Evolutionary conservation across 2,888 invertebrate genomes (phyloP), one percentile per base, ranked within the genome.

Genomic region (Hydraecia micacea): DNA sequence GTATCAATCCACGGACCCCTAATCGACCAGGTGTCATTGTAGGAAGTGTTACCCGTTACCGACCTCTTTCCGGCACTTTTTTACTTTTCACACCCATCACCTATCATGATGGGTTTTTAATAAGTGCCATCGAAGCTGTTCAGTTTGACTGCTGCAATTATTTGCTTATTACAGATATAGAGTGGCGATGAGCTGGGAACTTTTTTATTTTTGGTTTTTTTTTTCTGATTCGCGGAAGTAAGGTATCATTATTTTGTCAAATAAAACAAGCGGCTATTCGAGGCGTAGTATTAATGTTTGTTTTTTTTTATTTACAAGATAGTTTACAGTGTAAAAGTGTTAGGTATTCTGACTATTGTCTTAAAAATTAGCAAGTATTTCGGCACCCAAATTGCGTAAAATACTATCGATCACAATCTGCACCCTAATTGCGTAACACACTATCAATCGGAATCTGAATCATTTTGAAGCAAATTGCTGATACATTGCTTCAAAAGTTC

Each of bases 71-170:
- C 93, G 92, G 92, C 52, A 75, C 9, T 83, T 79, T 75, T 63
- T 58, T 75, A 46, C 73, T 88, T 89, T 89, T 92, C 93, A 91
- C 93, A 91, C 90, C 32, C 89, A 85, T 86, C 86, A 90, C 73
- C 78, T 77, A 81, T 84, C 58, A 70, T 93, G 92, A 93, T 93
- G 93, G 70, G 81, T 85, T 93, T 93, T 90, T 93, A 93, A 93
- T 92, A 76, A 84, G 81, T 68, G 81, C 68, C 84, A 85, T 85
- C 82, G 86, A 68, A 80, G 75, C 70, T 55, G 52, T 73, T 75
- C 73, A 73, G 77, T 65, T 62, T 42, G 81, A 69, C 58, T 11
- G 70, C 67, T 67, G 55, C 71, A 72, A 88, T 88, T 87, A 88
- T 86, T 87, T 83, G 71, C 80, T 88, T 85, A 79, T 88, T 88